Evolutionary conservation across 2,797 vertebrate species (phyloP).

Genomic region (Falco biarmicus): DNA sequence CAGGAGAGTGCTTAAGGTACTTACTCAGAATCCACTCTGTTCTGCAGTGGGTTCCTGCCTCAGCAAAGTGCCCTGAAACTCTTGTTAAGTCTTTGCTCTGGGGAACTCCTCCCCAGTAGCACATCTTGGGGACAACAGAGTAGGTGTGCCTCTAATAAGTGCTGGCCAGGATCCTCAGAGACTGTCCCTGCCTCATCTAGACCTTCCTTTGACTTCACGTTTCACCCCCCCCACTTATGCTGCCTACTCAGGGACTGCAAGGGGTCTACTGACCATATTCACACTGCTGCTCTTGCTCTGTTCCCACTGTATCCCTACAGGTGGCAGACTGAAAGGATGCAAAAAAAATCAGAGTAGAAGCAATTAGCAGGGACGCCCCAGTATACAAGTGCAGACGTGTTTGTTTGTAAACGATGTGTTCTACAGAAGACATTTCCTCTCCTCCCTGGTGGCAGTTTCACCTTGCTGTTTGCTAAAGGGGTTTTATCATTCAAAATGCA

Average conservation of each 20-base stretch:
- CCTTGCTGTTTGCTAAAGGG: slow-evolving; percentile 55
- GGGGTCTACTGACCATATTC: not conserved
- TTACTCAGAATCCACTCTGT: not conserved
- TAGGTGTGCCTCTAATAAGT: not conserved
- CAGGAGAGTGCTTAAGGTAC: not conserved
- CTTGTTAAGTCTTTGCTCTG: not conserved
- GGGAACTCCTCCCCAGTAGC: not conserved
- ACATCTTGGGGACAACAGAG: not conserved
- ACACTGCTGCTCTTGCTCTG: not conserved
- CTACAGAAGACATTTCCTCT: slow-evolving; percentile 46
- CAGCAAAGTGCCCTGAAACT: not conserved
- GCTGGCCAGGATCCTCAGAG: not conserved
- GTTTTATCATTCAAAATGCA: slow-evolving; percentile 67
- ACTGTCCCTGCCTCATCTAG: not conserved
- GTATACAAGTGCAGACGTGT: not conserved
- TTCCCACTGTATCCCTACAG: not conserved
- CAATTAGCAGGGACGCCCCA: not conserved
- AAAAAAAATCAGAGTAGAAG: not conserved
- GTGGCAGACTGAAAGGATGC: not conserved
- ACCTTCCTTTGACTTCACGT: not conserved
- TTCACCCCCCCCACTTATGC: not conserved
- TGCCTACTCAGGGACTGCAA: not conserved
- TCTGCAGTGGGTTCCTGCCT: not conserved
- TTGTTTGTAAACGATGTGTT: slow-evolving; percentile 8
- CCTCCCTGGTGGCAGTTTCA: slow-evolving; percentile 17